A percentile compares a stretch with the other conserved stretches of the same genome.
These are phyloP conservation scores for Erpornis zantholeuca DNA, from an alignment of 2,113 vertebrate genomes.

Conservation along the genomic window DNA sequence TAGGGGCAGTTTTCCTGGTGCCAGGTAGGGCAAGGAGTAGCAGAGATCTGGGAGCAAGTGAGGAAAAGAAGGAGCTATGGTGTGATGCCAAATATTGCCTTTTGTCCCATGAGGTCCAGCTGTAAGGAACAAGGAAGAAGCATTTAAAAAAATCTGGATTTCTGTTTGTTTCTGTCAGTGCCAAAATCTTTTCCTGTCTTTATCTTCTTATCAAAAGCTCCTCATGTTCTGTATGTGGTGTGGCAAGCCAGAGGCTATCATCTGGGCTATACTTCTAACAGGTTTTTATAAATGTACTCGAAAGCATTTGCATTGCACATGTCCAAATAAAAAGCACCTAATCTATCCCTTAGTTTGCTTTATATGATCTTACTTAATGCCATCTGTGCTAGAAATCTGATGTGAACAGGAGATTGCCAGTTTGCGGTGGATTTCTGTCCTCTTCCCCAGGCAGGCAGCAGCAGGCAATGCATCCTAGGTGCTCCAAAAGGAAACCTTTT, in stretches of 20 bases:
- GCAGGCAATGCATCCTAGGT: background rate
- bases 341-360: background rate
- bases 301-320: background rate
- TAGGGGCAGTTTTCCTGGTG: background rate
- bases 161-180: background rate
- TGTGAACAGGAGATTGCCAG: background rate
- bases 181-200: background rate
- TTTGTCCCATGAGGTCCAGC: background rate
- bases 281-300: background rate
- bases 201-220: background rate
- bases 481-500: background rate
- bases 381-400: background rate
- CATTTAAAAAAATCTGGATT: background rate
- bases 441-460: background rate
- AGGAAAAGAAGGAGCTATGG: background rate
- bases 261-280: background rate
- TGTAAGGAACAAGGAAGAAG: background rate
- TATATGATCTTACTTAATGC: background rate
- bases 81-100: background rate
- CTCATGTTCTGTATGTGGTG: fast-evolving
- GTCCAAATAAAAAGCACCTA: background rate
- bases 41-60: background rate
- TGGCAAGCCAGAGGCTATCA: background rate
- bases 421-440: background rate
- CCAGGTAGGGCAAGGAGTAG: background rate